A percentile compares a stretch with the other conserved stretches of the same genome.
Evolutionary conservation across 2,113 vertebrate species (phyloP).

Genomic region (Lampris incognitus): DNA sequence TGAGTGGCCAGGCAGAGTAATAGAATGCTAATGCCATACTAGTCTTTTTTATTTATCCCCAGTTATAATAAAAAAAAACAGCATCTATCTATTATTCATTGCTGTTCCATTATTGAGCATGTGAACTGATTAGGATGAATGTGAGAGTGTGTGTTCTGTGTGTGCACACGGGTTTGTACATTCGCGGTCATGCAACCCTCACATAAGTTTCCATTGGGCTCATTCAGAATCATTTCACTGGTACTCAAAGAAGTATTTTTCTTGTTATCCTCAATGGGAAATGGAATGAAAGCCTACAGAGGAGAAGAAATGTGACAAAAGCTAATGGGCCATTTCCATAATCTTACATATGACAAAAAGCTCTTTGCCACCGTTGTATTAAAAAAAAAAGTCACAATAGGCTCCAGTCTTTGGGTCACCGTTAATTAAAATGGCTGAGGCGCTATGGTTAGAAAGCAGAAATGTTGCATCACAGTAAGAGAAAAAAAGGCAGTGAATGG

Average conservation of each 20-base stretch:
- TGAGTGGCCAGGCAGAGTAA: no score
- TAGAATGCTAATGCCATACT: no score
- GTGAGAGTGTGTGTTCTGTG: not conserved
- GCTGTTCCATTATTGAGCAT: no score
- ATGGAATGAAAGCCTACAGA: conserved; percentile 25
- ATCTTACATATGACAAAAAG: conserved; percentile 17
- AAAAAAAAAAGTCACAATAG: conserved; percentile 4
- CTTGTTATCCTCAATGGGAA: not conserved
- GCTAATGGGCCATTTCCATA: conserved; percentile 30
- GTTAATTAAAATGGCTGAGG: conserved; percentile 43
- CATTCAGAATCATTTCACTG: conserved; percentile 9
- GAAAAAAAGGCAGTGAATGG: conserved; percentile 51
- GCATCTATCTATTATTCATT: no score
- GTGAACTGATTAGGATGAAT: no score
- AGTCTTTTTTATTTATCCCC: no score
- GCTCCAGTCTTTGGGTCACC: conserved; percentile 12
- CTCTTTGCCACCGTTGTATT: not conserved
- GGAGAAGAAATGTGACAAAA: conserved; percentile 9
- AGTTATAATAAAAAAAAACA: no score
- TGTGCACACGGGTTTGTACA: not conserved
- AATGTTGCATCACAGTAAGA: conserved; percentile 35
- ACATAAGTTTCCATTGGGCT: not conserved
- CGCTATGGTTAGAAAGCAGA: conserved; percentile 27
- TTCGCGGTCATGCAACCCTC: not conserved
- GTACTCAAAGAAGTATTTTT: conserved; percentile 4